These are phyloP conservation scores for Megalops atlanticus DNA, from an alignment of 2,113 vertebrate species.

Conservation along the genomic window DNA sequence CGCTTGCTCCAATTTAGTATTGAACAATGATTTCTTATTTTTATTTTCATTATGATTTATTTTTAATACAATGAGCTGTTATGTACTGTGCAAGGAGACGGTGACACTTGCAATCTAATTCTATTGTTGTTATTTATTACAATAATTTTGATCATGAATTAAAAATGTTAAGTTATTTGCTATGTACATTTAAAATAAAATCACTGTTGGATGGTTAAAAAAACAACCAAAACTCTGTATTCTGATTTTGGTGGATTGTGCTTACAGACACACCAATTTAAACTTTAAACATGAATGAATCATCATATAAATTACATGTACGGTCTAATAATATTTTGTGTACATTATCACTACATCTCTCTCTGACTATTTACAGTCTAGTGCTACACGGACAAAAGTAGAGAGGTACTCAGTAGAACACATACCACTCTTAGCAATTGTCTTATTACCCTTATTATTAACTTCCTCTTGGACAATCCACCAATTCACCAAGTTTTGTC, in stretches of 20 bases:
- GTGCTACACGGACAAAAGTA: background rate
- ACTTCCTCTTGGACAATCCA: too few species aligned
- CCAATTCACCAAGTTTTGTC: too few species aligned
- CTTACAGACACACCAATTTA: background rate
- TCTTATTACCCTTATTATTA: too few species aligned
- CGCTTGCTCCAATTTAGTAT: constrained; percentile 75
- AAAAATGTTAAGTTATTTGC: constrained; percentile 70
- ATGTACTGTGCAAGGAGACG: constrained; percentile 61
- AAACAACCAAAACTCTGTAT: background rate
- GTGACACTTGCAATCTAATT: constrained; percentile 63
- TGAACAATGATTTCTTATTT: constrained; percentile 47
- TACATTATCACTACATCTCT: background rate
- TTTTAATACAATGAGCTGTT: constrained; percentile 63
- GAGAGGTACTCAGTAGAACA: too few species aligned
- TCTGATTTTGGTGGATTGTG: background rate
- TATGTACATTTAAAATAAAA: constrained; percentile 62
- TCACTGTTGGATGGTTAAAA: constrained; percentile 52
- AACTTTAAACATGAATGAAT: background rate
- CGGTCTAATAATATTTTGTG: background rate
- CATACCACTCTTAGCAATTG: too few species aligned
- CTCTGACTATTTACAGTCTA: background rate
- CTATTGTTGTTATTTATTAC: constrained; percentile 66
- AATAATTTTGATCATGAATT: constrained; percentile 43
- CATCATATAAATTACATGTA: background rate
- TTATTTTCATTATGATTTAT: constrained; percentile 65